Base-by-base conservation (phyloP, 2,888 invertebrate genomes). In the Hydropsyche betteni region DNA sequence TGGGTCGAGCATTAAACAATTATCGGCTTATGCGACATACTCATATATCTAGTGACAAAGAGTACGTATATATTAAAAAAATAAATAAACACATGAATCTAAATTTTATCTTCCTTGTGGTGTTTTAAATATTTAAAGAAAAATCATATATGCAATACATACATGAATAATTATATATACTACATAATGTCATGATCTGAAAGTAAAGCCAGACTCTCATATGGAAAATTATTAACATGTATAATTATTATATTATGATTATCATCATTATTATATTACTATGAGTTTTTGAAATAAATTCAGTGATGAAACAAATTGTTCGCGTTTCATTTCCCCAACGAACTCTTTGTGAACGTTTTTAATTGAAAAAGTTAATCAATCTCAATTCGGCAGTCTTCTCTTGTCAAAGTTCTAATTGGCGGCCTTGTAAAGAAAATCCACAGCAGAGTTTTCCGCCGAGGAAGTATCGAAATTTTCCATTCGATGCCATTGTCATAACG, bases 381-480 rank as follows among this genome's bases (percentile, higher is more conserved):
- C 16, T 58, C 58, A 14, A 58, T 58, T 58, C 58, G 24, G 58
- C 44, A 44, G 44, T 44, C 44, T 44, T 44, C 44, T 44, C 44
- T 58, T 24, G 58, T 58, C 58, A 58, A 58, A 58, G 16, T 58
- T 58, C 58, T 58, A 58, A 58, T 58, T 58, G 58, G 58, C 16
- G 58, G 58, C 58, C 58, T 8, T 58, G 58, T 24, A 58, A 7
- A 24, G 87, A 77, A 87, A 87, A 82, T 87, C 87, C 72, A 86
- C 87, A 73, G 87, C 87, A 80, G 87, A 87, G 69, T 24, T 16
- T 58, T 58, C 16, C 24, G 58, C n/a, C 0, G 87, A 87, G 83
- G 87, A 86, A 44, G 33, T 50, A 33, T 52, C 52, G 51, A 70
- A 51, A 44, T 68, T 68, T 44, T 8, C 68, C 68, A 68, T 34